Conservation (phyloP, 2,797 vertebrate species). For the Melanotaenia pygmaea region DNA sequence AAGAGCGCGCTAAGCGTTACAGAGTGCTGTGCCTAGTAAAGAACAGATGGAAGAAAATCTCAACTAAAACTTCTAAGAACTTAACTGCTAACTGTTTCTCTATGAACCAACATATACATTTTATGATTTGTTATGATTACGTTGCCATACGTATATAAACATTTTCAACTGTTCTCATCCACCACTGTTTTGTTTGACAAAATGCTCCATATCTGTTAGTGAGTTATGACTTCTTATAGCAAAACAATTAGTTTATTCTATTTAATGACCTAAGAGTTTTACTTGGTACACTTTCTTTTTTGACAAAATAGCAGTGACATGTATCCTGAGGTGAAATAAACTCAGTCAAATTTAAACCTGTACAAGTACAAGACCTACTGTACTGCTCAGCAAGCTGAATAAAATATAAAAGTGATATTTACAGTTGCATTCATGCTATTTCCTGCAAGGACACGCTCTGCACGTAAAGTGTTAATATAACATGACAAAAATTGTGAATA, state of each 20-base stretch:
- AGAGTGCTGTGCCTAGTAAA: neutral
- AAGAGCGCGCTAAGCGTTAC: too few relatives aligned
- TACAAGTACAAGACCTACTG: neutral
- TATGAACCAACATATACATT: neutral
- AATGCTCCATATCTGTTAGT: neutral
- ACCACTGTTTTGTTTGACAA: neutral
- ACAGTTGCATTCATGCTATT: neutral
- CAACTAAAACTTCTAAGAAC: too few relatives aligned
- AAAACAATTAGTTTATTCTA: neutral
- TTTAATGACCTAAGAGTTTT: neutral
- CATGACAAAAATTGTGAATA: neutral
- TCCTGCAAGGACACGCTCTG: too few relatives aligned
- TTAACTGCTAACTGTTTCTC: too few relatives aligned
- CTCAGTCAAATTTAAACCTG: neutral
- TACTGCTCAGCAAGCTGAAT: neutral
- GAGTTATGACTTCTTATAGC: neutral
- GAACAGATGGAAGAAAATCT: neutral
- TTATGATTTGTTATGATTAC: neutral
- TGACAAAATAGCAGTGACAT: neutral
- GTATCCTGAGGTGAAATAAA: too few relatives aligned
- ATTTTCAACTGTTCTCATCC: neutral
- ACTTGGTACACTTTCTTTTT: neutral
- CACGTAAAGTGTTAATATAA: neutral
- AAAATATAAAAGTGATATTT: neutral
- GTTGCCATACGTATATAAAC: neutral